Percentiles rank a stretch among this genome's conserved stretches.
Evolutionary conservation across 2,888 invertebrate genomes (phyloP).

Genomic region (Nymphalis c-album): DNA sequence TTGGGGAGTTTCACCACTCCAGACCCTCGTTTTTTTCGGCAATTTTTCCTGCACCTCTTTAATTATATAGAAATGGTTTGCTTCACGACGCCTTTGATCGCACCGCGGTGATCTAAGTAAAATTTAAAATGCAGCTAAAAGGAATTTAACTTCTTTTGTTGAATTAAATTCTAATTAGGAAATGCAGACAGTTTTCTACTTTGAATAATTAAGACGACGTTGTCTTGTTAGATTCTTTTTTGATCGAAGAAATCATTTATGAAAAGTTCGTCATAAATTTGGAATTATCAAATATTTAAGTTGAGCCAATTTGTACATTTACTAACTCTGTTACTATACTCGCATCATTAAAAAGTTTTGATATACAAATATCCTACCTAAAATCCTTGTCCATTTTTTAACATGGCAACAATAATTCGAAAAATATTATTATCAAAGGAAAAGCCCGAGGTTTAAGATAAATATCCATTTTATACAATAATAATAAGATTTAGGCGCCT

Average conservation of each 20-base stretch:
- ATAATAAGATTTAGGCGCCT: conserved; percentile 36
- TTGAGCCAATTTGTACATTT: background rate
- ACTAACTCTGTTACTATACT: background rate
- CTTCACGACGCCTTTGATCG: conserved; percentile 68
- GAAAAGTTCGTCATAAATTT: too few relatives aligned
- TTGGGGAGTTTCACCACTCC: conserved; percentile 70
- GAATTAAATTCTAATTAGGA: conserved; percentile 25
- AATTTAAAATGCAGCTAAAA: conserved; percentile 37
- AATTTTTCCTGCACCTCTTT: conserved; percentile 71
- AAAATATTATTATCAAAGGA: conserved; percentile 1
- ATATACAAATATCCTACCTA: background rate
- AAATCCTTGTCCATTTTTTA: background rate
- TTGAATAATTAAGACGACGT: conserved; percentile 12
- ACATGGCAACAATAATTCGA: background rate
- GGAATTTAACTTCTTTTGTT: conserved; percentile 14
- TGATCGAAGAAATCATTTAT: too few relatives aligned
- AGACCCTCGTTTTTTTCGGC: conserved; percentile 70
- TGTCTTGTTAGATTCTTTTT: conserved; percentile 21
- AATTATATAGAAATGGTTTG: conserved; percentile 80
- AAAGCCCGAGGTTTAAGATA: conserved; percentile 22
- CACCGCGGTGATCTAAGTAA: conserved; percentile 52
- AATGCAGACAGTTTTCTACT: conserved; percentile 8
- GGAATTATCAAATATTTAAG: too few relatives aligned
- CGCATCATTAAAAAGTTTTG: too few relatives aligned
- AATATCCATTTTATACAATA: conserved; percentile 25